Base-by-base conservation (phyloP, 2,113 vertebrate species). In the Polyodon spathula region DNA sequence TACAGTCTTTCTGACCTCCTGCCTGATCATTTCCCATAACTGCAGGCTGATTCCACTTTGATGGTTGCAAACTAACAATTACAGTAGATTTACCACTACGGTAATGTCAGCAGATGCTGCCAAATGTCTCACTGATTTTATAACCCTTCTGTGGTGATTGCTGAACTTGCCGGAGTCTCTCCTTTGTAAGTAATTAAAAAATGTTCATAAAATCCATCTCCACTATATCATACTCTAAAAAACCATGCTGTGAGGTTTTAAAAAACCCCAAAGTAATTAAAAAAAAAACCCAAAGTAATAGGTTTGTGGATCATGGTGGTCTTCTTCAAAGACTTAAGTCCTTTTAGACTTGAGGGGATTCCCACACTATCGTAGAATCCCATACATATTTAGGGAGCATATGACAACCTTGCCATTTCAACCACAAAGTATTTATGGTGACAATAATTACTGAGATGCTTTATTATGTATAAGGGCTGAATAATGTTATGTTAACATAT, bases 191-290 rank as follows among this genome's bases (percentile, higher is more conserved):
- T 12, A 50, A 50, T 50, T 50, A 50, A n/a, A 10, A 50, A 50
- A n/a, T 50, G 46, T 12, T 50, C 46, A 50, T 10, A 50, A 50
- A 50, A 50, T 50, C 46, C 46, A 50, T 50, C n/a, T 43, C n/a
- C 6, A 50, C 46, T n/a, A 50, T n/a, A 8, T 11, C 46, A 50
- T 50, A n/a, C 11, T 10, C 46, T 50, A 7, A 12, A n/a, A 50
- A 50, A 50, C 46, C 46, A 50, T n/a, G n/a, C 46, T 50, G 46
- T 6, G 42, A 50, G 46, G 11, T 50, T 50, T 50, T 50, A 14
- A 10, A 50, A 50, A n/a, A 8, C n/a, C 46, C n/a, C n/a, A n/a
- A 50, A n/a, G 46, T 12, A 50, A 12, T 50, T n/a, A n/a, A n/a
- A n/a, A 14, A 10, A 50, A 50, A n/a, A 8, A 14, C 46, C n/a